Evolutionary conservation across 2,797 vertebrate species (phyloP).

Genomic region (Ceryle rudis): DNA sequence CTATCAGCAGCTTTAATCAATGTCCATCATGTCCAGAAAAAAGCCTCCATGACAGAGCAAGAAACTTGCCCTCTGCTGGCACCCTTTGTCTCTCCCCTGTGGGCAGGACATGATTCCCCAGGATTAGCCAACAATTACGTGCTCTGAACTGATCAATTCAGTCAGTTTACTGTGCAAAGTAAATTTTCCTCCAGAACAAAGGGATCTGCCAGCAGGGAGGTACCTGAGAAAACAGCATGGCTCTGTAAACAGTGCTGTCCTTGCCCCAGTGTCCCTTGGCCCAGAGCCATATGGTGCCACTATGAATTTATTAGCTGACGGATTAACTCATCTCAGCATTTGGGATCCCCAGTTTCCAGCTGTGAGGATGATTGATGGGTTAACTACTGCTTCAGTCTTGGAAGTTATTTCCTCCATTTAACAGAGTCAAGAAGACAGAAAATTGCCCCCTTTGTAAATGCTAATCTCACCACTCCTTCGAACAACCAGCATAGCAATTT

Average conservation of each 20-base stretch:
- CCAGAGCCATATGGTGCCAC: conserved; percentile 93
- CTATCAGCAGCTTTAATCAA: conserved; percentile 81
- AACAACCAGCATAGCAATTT: conserved; percentile 81
- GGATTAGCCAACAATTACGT: conserved; percentile 94
- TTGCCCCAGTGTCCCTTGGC: conserved; percentile 88
- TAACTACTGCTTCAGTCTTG: conserved; percentile 83
- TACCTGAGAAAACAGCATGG: conserved; percentile 94
- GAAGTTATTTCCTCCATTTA: conserved; percentile 85
- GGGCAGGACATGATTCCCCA: conserved; percentile 92
- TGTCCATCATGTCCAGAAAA: conserved; percentile 77
- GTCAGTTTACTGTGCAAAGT: conserved; percentile 93
- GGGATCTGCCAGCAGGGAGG: conserved; percentile 85
- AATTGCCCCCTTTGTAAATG: conserved; percentile 84
- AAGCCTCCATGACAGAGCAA: conserved; percentile 62
- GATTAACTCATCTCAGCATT: conserved; percentile 94
- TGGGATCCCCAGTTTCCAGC: conserved; percentile 83
- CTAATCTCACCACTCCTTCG: conserved; percentile 81
- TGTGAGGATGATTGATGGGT: conserved; percentile 89
- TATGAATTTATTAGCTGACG: conserved; percentile 95
- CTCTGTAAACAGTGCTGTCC: conserved; percentile 94
- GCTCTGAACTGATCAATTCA: conserved; percentile 94
- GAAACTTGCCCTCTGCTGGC: conserved; percentile 76
- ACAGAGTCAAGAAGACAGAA: conserved; percentile 83
- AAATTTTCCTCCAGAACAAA: conserved; percentile 94
- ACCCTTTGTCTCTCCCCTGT: conserved; percentile 87